Evolutionary conservation across 2,113 vertebrate genomes (phyloP).

Genomic region (human): DNA sequence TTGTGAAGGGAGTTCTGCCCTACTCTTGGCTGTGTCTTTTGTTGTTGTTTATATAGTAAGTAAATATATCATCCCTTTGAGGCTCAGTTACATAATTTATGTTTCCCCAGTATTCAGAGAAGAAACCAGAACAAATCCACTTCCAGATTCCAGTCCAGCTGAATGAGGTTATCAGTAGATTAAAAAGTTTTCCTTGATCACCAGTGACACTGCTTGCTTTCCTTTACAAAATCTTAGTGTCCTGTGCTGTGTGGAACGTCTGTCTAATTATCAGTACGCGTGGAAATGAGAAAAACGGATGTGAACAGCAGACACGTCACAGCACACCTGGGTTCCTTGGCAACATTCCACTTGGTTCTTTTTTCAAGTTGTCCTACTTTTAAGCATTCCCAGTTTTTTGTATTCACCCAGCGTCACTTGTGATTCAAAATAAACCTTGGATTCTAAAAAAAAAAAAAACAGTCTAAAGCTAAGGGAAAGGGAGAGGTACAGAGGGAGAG

Average conservation of each 20-base stretch:
- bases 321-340: not conserved
- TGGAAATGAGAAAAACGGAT: not conserved
- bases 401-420: not conserved
- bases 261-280: accelerated
- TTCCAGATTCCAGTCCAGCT: not conserved
- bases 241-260: too few species aligned
- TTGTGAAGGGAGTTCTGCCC: not conserved
- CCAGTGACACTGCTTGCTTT: not conserved
- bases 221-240: not conserved
- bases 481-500: too few species aligned
- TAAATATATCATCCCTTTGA: slow-evolving; percentile 52
- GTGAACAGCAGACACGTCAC: accelerated
- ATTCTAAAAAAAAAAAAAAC: not conserved
- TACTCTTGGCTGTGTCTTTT: slow-evolving; percentile 10
- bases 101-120: not conserved
- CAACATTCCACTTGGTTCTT: accelerated
- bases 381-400: not conserved
- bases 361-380: not conserved
- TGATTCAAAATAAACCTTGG: not conserved
- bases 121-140: not conserved
- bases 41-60: slow-evolving; percentile 69
- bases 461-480: not conserved
- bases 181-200: not conserved
- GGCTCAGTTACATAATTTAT: slow-evolving; percentile 29
- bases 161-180: not conserved